Percentiles rank a stretch among this genome's conserved stretches.
Conservation (phyloP, 2,113 vertebrate genomes). For the Varanus komodoensis region DNA sequence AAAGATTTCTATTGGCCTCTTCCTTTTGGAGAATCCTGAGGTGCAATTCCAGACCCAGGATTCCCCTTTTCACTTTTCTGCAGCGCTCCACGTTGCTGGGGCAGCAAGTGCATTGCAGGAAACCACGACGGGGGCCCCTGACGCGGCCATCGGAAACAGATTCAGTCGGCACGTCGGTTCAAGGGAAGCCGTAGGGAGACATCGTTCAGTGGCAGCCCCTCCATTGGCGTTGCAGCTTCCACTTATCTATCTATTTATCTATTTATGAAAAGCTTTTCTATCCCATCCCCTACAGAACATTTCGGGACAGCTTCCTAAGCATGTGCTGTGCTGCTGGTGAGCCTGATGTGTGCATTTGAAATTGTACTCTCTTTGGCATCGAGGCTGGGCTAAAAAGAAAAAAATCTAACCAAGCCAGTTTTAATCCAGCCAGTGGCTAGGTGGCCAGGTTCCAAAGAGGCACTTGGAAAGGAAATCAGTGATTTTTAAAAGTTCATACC, state of each 20-base stretch:
- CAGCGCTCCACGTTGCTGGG: background rate
- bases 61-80: background rate
- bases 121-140: background rate
- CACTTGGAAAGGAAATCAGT: background rate
- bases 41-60: background rate
- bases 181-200: no score
- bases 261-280: no score
- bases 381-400: background rate
- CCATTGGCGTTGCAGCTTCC: no score
- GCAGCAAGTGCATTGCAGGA: background rate
- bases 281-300: no score
- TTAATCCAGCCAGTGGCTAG: background rate
- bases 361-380: background rate
- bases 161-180: background rate
- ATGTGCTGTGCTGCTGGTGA: no score
- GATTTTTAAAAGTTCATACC: background rate
- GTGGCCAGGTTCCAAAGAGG: background rate
- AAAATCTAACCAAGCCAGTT: slow-evolving; percentile 12
- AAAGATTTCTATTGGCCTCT: background rate
- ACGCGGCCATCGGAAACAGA: background rate
- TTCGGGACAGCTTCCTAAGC: background rate
- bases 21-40: background rate
- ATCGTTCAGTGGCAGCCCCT: background rate
- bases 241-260: no score
- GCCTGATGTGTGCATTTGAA: background rate